Evolutionary conservation across 2,888 invertebrate genomes (phyloP).

Genomic region (Cenopis cana): DNA sequence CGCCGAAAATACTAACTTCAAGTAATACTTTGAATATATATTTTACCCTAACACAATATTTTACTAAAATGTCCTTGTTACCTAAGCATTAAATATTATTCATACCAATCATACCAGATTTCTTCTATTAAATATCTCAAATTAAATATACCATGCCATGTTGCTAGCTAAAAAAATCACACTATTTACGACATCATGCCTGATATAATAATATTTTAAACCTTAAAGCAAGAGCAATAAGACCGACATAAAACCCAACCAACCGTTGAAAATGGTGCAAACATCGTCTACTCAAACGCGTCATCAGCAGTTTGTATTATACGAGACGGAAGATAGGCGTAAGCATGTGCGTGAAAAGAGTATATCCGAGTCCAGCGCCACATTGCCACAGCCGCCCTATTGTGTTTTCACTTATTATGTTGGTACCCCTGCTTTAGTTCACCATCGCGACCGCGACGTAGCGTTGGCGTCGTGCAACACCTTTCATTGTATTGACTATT

Average conservation of each 20-base stretch:
- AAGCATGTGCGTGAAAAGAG: slow-evolving; percentile 63
- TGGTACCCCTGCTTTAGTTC: slow-evolving; percentile 80
- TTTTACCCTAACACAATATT: neutral
- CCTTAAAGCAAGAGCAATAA: neutral
- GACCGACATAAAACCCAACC: neutral
- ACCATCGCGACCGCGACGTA: slow-evolving; percentile 84
- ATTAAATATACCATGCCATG: neutral
- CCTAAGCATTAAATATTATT: neutral
- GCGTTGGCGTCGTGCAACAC: slow-evolving; percentile 88
- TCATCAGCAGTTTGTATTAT: slow-evolving; percentile 51
- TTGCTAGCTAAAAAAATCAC: slow-evolving; percentile 27
- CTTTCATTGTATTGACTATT: slow-evolving; percentile 91
- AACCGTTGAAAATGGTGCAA: neutral
- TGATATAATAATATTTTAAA: neutral
- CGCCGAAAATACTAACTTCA: slow-evolving; percentile 1
- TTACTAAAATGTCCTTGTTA: neutral
- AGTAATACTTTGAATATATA: neutral
- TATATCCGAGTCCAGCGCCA: slow-evolving; percentile 63
- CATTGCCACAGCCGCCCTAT: slow-evolving; percentile 61
- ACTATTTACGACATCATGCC: neutral
- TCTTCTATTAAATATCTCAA: neutral
- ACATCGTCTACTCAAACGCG: slow-evolving; percentile 49
- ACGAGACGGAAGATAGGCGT: slow-evolving; percentile 60
- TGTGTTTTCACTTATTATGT: slow-evolving; percentile 55
- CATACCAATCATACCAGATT: neutral